These are phyloP conservation scores for Heteromurus nitidus DNA, from an alignment of 2,888 invertebrate species.

Conservation along the genomic window DNA sequence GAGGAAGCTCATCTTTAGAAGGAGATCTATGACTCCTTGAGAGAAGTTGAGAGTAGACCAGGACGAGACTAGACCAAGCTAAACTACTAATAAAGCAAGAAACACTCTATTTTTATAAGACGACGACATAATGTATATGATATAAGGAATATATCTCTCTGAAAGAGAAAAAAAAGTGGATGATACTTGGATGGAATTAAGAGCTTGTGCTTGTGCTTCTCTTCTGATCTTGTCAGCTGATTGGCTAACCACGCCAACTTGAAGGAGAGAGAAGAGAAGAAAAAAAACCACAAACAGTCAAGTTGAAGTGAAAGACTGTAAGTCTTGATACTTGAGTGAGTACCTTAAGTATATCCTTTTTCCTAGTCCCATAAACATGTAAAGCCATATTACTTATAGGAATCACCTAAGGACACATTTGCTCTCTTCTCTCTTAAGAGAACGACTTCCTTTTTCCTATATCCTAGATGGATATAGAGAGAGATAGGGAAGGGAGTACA, in stretches of 20 bases:
- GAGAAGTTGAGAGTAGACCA: neutral
- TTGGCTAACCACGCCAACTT: constrained; percentile 49
- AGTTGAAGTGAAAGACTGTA: constrained; percentile 8
- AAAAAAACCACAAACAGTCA: neutral
- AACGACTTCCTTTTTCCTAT: neutral
- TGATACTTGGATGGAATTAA: constrained; percentile 58
- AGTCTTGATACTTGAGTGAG: neutral
- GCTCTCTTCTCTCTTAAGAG: neutral
- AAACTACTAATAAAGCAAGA: neutral
- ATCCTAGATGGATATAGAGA: neutral
- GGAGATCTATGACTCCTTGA: constrained; percentile 52
- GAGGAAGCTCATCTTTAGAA: constrained; percentile 35
- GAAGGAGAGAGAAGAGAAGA: constrained; percentile 3
- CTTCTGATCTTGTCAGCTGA: constrained; percentile 60
- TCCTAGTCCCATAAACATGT: neutral
- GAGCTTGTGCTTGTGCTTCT: constrained; percentile 29
- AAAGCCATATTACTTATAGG: constrained; percentile 4
- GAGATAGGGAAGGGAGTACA: too few species aligned
- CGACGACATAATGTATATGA: too few species aligned
- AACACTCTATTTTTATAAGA: too few species aligned
- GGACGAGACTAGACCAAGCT: neutral
- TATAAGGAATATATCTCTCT: too few species aligned
- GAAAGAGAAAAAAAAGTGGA: constrained; percentile 51
- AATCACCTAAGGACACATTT: constrained; percentile 20
- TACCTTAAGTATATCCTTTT: neutral